Conservation (phyloP, 2,797 vertebrate genomes). For the Poecilia picta region DNA sequence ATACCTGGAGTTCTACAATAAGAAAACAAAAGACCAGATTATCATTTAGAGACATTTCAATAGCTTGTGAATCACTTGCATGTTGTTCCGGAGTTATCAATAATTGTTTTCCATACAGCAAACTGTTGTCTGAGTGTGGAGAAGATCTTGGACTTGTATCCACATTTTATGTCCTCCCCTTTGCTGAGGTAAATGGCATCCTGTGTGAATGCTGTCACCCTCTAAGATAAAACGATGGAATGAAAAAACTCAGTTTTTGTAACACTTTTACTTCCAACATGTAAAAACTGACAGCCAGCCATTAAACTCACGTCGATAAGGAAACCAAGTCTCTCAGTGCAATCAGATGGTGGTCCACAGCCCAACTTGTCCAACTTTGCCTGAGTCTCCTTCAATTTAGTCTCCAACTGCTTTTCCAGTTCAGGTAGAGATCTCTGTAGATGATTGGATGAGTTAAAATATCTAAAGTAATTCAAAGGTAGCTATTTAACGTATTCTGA, state of each 20-base stretch:
- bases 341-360: constrained; percentile 63
- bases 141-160: constrained; percentile 65
- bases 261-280: background rate
- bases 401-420: constrained; percentile 81
- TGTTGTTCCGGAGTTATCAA: constrained; percentile 17
- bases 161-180: constrained; percentile 75
- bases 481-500: background rate
- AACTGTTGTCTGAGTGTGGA: constrained; percentile 70
- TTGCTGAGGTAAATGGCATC: constrained; percentile 66
- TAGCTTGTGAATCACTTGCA: constrained; percentile 52
- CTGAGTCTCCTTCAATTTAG: constrained; percentile 73
- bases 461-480: background rate
- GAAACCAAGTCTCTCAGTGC: constrained; percentile 58
- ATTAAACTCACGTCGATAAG: constrained; percentile 71
- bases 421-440: constrained; percentile 70
- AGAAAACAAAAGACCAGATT: background rate
- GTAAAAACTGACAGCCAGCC: background rate
- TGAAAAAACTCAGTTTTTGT: background rate
- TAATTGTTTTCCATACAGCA: constrained; percentile 54
- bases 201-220: constrained; percentile 73
- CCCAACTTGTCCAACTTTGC: constrained; percentile 77
- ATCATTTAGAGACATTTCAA: background rate
- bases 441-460: constrained; percentile 1
- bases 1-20: background rate
- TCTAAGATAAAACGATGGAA: constrained; percentile 42